Base-by-base conservation (phyloP, 1,140 invertebrate species). In the Brachionus calyciflorus region DNA sequence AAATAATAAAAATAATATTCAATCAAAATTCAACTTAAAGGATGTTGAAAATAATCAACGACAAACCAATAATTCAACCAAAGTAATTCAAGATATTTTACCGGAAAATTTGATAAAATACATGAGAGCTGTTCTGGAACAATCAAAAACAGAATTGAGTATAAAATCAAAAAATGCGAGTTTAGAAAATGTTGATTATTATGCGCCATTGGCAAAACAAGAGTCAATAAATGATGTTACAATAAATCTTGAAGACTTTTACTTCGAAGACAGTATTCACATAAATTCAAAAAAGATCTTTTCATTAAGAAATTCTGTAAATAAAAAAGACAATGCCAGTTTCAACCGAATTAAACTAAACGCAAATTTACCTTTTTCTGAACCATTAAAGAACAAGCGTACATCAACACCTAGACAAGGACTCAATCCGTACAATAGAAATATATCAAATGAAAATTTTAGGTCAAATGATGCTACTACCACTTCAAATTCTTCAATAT, bases 51-150 rank as follows among this genome's bases (percentile, higher is more conserved):
- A 33, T 5, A 3, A 12, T 33, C 7, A 57, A n/a, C n/a, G n/a
- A 12, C 3, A 57, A 3, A 12, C 17, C 4, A 9, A 10, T 6
- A 57, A 10, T 33, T 57, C 17, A 33, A 6, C 53, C 19, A 57
- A 3, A 5, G 21, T 21, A 17, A 28, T 57, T 28, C 53, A 57
- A 17, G 17, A 57, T 57, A 9, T 10, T 33, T 3, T 57, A 6
- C 53, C 53, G 10, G 53, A 57, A 9, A 57, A 57, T 33, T 28
- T 57, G n/a, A 57, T 57, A 28, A 33, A 57, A 28, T 57, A 17
- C 17, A 57, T 57, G 53, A 28, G 3, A 21, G 30, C 24, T 33
- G 53, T 57, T 28, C 17, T 57, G 12, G 30, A 57, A 57, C 12
- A 33, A 57, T 57, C 30, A 28, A 14, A 14, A 57, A 12, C 53